A percentile compares a stretch with the other conserved stretches of the same genome.
These are phyloP conservation scores for Triplophysa bombifrons DNA, from an alignment of 2,797 vertebrate genomes.

Conservation along the genomic window DNA sequence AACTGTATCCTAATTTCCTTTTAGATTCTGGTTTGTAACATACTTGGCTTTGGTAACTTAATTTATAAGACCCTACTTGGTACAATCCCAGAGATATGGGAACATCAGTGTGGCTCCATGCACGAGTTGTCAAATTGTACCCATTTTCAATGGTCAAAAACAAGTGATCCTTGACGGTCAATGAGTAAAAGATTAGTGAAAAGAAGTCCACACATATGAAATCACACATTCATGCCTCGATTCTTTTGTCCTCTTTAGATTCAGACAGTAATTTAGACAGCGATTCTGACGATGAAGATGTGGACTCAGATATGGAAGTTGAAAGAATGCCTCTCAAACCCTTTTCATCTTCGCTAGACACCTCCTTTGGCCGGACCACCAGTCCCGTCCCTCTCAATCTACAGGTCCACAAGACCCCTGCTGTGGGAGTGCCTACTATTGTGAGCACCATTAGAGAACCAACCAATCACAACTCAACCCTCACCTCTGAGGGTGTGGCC, in stretches of 20 bases:
- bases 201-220: background rate
- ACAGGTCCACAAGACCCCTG: conserved; percentile 78
- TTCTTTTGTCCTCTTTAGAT: conserved; percentile 72
- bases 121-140: too few species aligned
- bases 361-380: conserved; percentile 67
- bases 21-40: too few species aligned
- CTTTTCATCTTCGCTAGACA: conserved; percentile 74
- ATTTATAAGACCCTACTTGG: too few species aligned
- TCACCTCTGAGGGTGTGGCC: conserved; percentile 74
- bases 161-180: too few species aligned
- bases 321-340: conserved; percentile 78
- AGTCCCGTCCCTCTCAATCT: conserved; percentile 81
- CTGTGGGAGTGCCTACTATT: conserved; percentile 71
- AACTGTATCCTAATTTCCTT: too few species aligned
- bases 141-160: too few species aligned
- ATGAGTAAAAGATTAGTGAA: too few species aligned
- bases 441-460: conserved; percentile 73
- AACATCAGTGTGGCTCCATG: too few species aligned
- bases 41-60: too few species aligned
- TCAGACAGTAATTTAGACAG: conserved; percentile 91
- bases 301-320: conserved; percentile 84
- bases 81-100: too few species aligned
- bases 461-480: conserved; percentile 74
- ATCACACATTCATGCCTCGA: background rate
- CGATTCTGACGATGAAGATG: conserved; percentile 86